Conservation (phyloP, 2,888 invertebrate genomes). For the Sinhomidia bicolor region DNA sequence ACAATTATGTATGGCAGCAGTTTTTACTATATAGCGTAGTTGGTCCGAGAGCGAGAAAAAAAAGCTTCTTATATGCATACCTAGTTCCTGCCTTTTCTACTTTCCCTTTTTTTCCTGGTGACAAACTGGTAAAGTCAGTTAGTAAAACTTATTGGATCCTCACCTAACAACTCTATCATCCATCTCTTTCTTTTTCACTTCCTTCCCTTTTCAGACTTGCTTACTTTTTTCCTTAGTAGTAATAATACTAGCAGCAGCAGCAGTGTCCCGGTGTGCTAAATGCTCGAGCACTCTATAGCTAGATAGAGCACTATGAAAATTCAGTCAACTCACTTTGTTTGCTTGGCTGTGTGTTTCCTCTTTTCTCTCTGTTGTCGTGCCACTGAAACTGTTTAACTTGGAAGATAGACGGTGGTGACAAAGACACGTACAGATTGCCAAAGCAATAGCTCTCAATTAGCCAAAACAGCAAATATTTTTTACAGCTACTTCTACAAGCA, state of each 20-base stretch:
- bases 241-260: neutral
- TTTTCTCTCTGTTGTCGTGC: neutral
- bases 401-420: slow-evolving; percentile 49
- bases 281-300: neutral
- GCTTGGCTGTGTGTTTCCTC: neutral
- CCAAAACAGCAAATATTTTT: slow-evolving; percentile 58
- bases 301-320: too few relatives aligned
- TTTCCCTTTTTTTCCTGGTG: slow-evolving; percentile 21
- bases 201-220: slow-evolving; percentile 67
- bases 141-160: slow-evolving; percentile 66
- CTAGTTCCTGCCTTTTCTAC: neutral
- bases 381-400: neutral
- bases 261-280: neutral
- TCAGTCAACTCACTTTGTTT: slow-evolving; percentile 15
- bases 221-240: slow-evolving; percentile 26
- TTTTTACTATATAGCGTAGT: too few relatives aligned
- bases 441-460: slow-evolving; percentile 72
- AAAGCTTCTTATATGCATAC: neutral
- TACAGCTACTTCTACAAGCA: slow-evolving; percentile 40
- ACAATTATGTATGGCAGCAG: slow-evolving; percentile 71
- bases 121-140: slow-evolving; percentile 51
- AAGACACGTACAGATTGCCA: slow-evolving; percentile 65
- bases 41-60: neutral
- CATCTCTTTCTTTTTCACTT: slow-evolving; percentile 71
- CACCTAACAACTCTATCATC: slow-evolving; percentile 71